Percentiles rank a stretch among this genome's conserved stretches.
Evolutionary conservation across 2,113 vertebrate species (phyloP).

Genomic region (Paraplagusia blochii): DNA sequence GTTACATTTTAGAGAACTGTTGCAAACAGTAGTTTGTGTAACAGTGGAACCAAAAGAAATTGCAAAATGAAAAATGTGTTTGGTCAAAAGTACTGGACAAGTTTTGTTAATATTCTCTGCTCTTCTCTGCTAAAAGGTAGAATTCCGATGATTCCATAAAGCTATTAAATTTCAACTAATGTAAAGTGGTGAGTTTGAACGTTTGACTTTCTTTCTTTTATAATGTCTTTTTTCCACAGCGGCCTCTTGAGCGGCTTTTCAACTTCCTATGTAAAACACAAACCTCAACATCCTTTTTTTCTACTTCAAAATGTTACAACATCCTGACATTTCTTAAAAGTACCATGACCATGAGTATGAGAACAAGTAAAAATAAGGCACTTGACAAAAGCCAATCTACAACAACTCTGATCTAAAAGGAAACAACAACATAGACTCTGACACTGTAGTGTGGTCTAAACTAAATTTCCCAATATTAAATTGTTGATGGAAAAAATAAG

Average conservation of each 20-base stretch:
- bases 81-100: no score
- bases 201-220: constrained; percentile 33
- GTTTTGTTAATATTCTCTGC: no score
- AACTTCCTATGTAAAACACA: constrained; percentile 18
- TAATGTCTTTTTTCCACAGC: constrained; percentile 36
- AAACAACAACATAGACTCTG: not conserved
- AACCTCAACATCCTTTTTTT: constrained; percentile 7
- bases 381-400: not conserved
- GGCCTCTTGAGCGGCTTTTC: constrained; percentile 12
- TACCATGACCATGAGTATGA: constrained; percentile 1
- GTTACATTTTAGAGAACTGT: no score
- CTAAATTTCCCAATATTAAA: not conserved
- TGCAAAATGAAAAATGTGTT: no score
- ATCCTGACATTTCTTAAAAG: constrained; percentile 31
- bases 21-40: no score
- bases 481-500: not conserved
- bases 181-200: no score
- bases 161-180: no score
- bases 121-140: no score
- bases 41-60: no score
- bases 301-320: constrained; percentile 33
- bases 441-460: not conserved
- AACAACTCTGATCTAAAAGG: not conserved
- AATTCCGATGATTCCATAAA: no score
- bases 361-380: constrained; percentile 10